A percentile compares a stretch with the other conserved stretches of the same genome.
Conservation (phyloP, 2,888 invertebrate species). For the Palloptera scutellata region DNA sequence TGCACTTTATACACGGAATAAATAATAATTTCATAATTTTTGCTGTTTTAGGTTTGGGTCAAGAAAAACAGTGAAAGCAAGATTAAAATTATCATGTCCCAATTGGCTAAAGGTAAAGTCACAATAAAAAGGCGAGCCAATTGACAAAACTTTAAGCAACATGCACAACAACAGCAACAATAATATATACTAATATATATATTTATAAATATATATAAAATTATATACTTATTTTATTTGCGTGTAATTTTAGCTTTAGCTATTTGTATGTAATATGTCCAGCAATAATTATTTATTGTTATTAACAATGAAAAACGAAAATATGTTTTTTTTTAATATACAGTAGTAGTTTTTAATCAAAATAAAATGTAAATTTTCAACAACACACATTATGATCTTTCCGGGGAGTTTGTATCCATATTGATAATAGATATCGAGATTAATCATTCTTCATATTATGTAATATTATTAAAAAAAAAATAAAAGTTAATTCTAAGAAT, state of each 20-base stretch:
- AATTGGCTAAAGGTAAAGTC: slow-evolving; percentile 87
- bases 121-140: slow-evolving; percentile 86
- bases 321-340: too few relatives aligned
- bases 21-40: neutral
- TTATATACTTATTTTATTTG: slow-evolving; percentile 8
- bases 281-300: slow-evolving; percentile 23
- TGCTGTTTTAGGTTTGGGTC: slow-evolving; percentile 81
- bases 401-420: too few relatives aligned
- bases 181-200: slow-evolving; percentile 6
- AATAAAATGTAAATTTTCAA: too few relatives aligned
- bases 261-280: slow-evolving; percentile 25
- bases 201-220: slow-evolving; percentile 15
- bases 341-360: too few relatives aligned
- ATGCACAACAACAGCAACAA: slow-evolving; percentile 6
- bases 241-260: slow-evolving; percentile 26
- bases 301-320: slow-evolving; percentile 10
- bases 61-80: slow-evolving; percentile 81
- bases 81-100: slow-evolving; percentile 83
- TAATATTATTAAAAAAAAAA: too few relatives aligned
- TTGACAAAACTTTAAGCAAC: slow-evolving; percentile 57
- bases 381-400: too few relatives aligned
- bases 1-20: neutral
- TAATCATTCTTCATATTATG: too few relatives aligned
- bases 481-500: too few relatives aligned
- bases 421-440: too few relatives aligned